Conservation (phyloP, 2,113 vertebrate species). For the Notiomystis cincta region DNA sequence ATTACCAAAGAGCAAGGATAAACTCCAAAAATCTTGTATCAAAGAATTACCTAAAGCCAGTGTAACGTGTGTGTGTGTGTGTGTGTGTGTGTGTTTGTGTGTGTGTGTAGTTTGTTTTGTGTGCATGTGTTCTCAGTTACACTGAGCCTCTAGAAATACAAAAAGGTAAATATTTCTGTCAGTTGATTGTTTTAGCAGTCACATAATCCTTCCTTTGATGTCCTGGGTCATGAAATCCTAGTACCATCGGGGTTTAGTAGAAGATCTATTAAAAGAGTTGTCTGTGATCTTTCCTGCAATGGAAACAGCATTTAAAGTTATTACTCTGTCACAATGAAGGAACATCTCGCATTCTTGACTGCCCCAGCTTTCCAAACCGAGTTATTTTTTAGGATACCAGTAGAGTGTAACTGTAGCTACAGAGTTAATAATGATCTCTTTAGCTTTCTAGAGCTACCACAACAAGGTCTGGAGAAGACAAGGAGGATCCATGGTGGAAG, state of each 20-base stretch:
- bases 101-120: background rate
- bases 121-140: background rate
- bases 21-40: background rate
- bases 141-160: slow-evolving; percentile 10
- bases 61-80: rapidly evolving
- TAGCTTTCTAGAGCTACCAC: background rate
- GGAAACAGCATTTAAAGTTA: slow-evolving; percentile 69
- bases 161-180: background rate
- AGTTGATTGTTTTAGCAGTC: slow-evolving; percentile 60
- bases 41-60: background rate
- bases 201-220: slow-evolving; percentile 62
- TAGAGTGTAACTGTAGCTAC: background rate
- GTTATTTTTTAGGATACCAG: background rate
- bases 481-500: background rate
- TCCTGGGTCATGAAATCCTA: slow-evolving; percentile 63
- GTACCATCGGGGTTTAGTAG: slow-evolving; percentile 35
- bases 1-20: background rate
- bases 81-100: rapidly evolving
- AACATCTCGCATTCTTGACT: background rate
- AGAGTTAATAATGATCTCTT: background rate
- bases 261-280: slow-evolving; percentile 55
- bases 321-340: background rate
- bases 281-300: slow-evolving; percentile 72
- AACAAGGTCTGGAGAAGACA: background rate
- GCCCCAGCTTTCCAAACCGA: background rate